Base-by-base conservation (phyloP, 2,888 invertebrate genomes). In the Campoplex capitator region DNA sequence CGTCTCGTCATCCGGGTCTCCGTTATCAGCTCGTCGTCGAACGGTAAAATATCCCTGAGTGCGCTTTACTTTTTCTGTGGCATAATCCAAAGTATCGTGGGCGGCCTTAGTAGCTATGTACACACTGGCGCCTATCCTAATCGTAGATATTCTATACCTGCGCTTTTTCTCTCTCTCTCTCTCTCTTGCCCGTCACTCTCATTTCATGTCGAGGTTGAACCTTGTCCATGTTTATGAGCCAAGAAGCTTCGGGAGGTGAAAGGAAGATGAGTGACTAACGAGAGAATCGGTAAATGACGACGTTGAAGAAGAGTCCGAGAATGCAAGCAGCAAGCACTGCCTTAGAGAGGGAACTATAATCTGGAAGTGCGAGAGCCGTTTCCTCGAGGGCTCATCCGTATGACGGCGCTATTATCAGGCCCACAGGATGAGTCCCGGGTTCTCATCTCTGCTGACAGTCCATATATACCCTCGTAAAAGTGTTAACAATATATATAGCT, bases 201-300 rank as follows among this genome's bases (percentile, higher is more conserved):
- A 68, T 79, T 83, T 87, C 87, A 79, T 56, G 58, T 76, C 45
- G 58, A 35, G 48, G 38, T 73, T 76, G 80, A 83, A 85, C 70
- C 88, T 89, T 87, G 89, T 83, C 85, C 86, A 88, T 74, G 75
- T 77, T 81, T 87, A 84, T 76, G 87, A 87, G 58, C 8, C 75
- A 86, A 88, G 35, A 82, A 85, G 88, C 83, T 77, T 85, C 76
- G 85, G 89, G 54, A 77, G 82, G 78, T 74, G 82, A 81, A 62
- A 77, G 77, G 28, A 79, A 74, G 78, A 87, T 84, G 84, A 87
- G 90, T 91, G 91, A 89, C 89, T 89, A 83, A 84, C 75, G 68
- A 86, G 82, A 70, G 82, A 70, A 83, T 76, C 84, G 62, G 51
- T 76, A 62, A 73, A 79, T 73, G 51, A 62, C 71, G 83, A 80